Percentiles rank a stretch among this genome's conserved stretches.
These are phyloP conservation scores for Pachycephala philippinensis DNA, from an alignment of 2,113 vertebrate genomes.

Conservation along the genomic window DNA sequence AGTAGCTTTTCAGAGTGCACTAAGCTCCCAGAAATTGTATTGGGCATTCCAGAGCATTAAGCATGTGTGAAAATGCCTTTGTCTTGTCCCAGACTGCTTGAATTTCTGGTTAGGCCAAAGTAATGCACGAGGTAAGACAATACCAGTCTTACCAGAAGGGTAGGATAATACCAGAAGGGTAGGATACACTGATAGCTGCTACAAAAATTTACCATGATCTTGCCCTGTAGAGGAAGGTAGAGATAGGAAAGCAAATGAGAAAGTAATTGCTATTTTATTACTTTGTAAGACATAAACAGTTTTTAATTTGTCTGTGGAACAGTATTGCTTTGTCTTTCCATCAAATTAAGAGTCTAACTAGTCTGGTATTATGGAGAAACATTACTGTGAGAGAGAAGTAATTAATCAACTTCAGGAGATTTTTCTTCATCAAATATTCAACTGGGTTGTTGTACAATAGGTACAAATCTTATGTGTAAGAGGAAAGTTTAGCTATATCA, in stretches of 20 bases:
- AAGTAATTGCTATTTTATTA: not conserved
- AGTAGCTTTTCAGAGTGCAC: not conserved
- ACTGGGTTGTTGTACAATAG: not conserved
- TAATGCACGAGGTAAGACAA: not conserved
- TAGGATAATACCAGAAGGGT: not conserved
- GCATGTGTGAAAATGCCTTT: not conserved
- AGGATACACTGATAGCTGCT: not conserved
- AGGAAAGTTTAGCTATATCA: not conserved
- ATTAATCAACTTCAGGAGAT: not conserved
- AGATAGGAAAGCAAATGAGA: not conserved
- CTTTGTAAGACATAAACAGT: not conserved
- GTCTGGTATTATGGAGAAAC: not conserved
- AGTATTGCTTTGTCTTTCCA: not conserved
- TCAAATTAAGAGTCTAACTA: not conserved
- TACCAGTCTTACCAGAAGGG: not conserved
- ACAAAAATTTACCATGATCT: not conserved
- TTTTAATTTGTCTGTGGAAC: not conserved
- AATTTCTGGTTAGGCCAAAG: not conserved
- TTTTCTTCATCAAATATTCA: not conserved
- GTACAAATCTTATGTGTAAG: not conserved
- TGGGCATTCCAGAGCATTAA: not conserved
- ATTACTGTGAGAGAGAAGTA: not conserved
- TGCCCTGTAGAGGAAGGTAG: not conserved
- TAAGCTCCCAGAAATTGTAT: not conserved
- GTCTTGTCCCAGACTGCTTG: not conserved